Base-by-base conservation (phyloP, 2,797 vertebrate genomes). In the Chiroxiphia lanceolata region DNA sequence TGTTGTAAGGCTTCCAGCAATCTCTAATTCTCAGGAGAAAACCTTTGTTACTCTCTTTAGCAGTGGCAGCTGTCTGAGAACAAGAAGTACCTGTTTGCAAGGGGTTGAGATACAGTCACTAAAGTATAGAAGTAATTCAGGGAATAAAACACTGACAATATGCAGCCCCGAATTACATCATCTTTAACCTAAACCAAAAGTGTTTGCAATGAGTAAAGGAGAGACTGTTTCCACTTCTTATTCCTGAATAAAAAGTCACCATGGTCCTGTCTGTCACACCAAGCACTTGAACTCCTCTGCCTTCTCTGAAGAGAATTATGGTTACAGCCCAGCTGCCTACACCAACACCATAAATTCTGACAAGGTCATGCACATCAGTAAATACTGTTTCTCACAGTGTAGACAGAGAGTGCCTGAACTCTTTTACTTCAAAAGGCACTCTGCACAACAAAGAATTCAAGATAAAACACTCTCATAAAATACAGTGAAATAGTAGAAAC, bases 121-220 rank as follows among this genome's bases (percentile, higher is more conserved):
- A 70, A 77, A 84, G 78, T 40, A 60, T 3, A 75, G n/a, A 36
- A 85, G 34, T 89, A 94, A 92, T 68, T 93, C 83, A 94, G 47
- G 17, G 36, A 87, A 77, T 36, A 82, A 90, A 93, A 26, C 34
- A 54, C 13, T 51, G 48, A 18, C 42, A 91, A 65, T 45, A 77
- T n/a, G 29, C 56, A 92, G 29, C 42, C 90, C 59, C 76, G 85
- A 94, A 89, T 91, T 74, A 90, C 67, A 93, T 93, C 70, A 96
- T 74, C 44, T 90, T 91, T 91, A 94, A 95, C 47, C 60, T 93
- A 80, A 57, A 33, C 27, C 57, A 76, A 61, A 74, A 80, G 38
- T 40, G 31, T 71, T 36, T 36, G 10, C 20, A 54, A 19, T 68
- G 34, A 83, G 42, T 74, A 90, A 87, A 74, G n/a, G 27, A 71